Evolutionary conservation across 1,140 invertebrate species (phyloP), one percentile per base, ranked within the genome.

Genomic region (Venturia canescens): DNA sequence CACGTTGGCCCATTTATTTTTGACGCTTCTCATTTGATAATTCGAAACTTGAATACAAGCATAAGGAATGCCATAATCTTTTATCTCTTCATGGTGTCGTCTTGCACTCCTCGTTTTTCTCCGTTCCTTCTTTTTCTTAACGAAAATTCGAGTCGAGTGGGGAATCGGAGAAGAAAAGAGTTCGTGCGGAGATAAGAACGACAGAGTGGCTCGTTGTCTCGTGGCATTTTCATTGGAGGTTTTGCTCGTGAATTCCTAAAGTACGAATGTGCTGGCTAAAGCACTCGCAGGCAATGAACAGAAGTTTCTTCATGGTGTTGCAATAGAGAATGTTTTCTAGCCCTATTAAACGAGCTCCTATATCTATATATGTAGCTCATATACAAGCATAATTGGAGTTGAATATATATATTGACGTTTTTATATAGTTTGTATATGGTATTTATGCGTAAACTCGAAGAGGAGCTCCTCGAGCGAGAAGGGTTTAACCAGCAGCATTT

Each of bases 211-310:
- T 63, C 60, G 23, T 63, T 63, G 60, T 63, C n/a, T 63, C 11
- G 21, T 26, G 60, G 60, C n/a, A 63, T 63, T 63, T 63, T 63
- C 60, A 26, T 26, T 23, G 60, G 60, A 26, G 21, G 60, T 63
- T 63, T 63, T 63, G 21, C 60, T 26, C 60, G 60, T 63, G 23
- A 63, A 63, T 63, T 63, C 60, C 23, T 63, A 23, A 23, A 63
- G 60, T 63, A 63, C 60, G n/a, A 26, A 63, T 53, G 50, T 53
- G 50, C 50, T 21, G 50, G 50, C 6, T 21, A 1, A 53, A 53
- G 50, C n/a, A 53, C 50, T 18, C 60, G 60, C 23, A 15, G 60
- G n/a, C 7, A 63, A 63, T 26, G 21, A 23, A n/a, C 23, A 27
- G 21, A 15, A 63, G 60, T 23, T 53, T 63, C 60, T 63, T 63